These are phyloP conservation scores for Trinorchestia longiramus DNA, from an alignment of 1,140 invertebrate genomes.

Conservation along the genomic window DNA sequence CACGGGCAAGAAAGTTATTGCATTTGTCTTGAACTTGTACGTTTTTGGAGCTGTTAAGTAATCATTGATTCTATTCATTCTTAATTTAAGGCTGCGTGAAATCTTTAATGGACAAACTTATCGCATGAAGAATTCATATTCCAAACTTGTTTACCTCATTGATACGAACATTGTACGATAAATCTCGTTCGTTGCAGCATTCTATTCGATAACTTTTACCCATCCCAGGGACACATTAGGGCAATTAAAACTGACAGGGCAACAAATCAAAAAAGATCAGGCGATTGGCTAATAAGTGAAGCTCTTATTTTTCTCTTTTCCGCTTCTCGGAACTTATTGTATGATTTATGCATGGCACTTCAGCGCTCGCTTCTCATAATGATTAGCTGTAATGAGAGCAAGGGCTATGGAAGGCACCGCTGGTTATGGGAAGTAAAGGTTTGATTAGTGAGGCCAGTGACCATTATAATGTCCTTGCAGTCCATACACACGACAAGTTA, in stretches of 20 bases:
- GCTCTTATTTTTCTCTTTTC: neutral
- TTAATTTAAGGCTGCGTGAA: neutral
- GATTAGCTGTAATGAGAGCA: neutral
- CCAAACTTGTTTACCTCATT: neutral
- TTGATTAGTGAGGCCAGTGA: slow-evolving; percentile 45
- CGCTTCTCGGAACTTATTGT: neutral
- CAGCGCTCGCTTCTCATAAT: slow-evolving; percentile 11
- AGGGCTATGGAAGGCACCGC: neutral
- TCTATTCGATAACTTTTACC: neutral
- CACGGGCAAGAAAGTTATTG: no score
- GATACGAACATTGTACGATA: neutral
- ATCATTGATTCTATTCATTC: neutral
- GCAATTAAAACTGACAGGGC: neutral
- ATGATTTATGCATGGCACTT: neutral
- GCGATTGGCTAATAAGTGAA: neutral
- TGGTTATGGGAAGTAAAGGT: slow-evolving; percentile 37
- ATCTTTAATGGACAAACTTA: neutral
- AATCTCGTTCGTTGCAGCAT: neutral
- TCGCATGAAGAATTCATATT: neutral
- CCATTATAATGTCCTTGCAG: slow-evolving; percentile 12
- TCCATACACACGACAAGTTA: slow-evolving; percentile 49
- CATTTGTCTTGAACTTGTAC: neutral
- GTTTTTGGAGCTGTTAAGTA: neutral
- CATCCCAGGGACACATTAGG: neutral
- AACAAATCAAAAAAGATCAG: neutral